Evolutionary conservation across 2,888 invertebrate species (phyloP).

Genomic region (Drosophila meridiana): DNA sequence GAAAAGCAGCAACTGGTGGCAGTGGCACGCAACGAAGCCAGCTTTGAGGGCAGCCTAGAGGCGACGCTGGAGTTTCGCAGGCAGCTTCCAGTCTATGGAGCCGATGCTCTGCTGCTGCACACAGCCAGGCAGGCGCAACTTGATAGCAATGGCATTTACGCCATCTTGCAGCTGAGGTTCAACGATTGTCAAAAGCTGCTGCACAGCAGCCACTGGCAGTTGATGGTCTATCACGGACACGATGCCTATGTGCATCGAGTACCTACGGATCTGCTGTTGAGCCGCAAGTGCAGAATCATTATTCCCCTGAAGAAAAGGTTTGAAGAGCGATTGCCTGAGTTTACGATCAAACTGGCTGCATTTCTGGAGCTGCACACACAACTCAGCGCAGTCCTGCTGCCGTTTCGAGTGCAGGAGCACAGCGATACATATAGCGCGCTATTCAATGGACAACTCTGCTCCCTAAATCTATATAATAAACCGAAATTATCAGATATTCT

Average conservation of each 20-base stretch:
- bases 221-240: slow-evolving; percentile 59
- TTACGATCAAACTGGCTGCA: slow-evolving; percentile 60
- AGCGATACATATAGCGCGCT: slow-evolving; percentile 44
- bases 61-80: slow-evolving; percentile 61
- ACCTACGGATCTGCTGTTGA: slow-evolving; percentile 62
- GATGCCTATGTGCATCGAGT: slow-evolving; percentile 58
- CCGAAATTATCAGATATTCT: not conserved
- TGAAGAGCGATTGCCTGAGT: slow-evolving; percentile 58
- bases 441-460: slow-evolving; percentile 43
- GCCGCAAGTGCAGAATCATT: slow-evolving; percentile 61
- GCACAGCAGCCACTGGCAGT: slow-evolving; percentile 68
- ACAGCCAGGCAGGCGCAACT: slow-evolving; percentile 30
- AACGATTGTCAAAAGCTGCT: slow-evolving; percentile 56
- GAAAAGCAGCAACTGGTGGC: slow-evolving; percentile 79
- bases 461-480: slow-evolving; percentile 31
- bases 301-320: slow-evolving; percentile 53
- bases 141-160: slow-evolving; percentile 54
- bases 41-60: slow-evolving; percentile 39
- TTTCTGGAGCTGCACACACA: slow-evolving; percentile 51
- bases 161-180: slow-evolving; percentile 64
- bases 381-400: slow-evolving; percentile 56
- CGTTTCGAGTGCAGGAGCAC: slow-evolving; percentile 33
- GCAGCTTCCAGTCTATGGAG: slow-evolving; percentile 58
- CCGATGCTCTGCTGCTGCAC: slow-evolving; percentile 47
- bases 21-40: slow-evolving; percentile 58